Evolutionary conservation across 2,113 vertebrate genomes (phyloP).

Genomic region (Vidua macroura): DNA sequence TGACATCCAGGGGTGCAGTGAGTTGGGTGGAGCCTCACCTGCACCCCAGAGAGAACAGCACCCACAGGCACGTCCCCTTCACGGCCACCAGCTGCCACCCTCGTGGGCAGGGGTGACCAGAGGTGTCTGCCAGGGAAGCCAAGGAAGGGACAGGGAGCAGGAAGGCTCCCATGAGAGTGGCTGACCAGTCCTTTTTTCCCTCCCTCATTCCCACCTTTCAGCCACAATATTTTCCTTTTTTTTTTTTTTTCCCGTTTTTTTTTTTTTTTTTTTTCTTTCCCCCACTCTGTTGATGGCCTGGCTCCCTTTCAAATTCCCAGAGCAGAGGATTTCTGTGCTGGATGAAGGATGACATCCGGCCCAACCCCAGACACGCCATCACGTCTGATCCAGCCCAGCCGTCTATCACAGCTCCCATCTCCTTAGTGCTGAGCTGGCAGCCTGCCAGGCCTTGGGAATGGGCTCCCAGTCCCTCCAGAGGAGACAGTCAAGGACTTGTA

Average conservation of each 20-base stretch:
- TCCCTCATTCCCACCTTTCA: not conserved
- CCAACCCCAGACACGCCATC: slow-evolving; percentile 27
- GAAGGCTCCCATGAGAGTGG: accelerated
- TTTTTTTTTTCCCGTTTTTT: not conserved
- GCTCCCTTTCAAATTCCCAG: slow-evolving; percentile 26
- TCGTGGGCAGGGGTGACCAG: accelerated
- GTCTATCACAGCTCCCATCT: slow-evolving; percentile 22
- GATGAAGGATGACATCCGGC: slow-evolving; percentile 51
- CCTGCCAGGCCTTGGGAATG: slow-evolving; percentile 48
- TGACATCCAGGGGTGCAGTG: not conserved
- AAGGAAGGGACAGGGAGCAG: not conserved
- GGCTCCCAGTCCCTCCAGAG: slow-evolving; percentile 72
- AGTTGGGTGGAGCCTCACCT: not conserved
- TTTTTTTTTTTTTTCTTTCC: too few relatives aligned
- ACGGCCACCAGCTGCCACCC: not conserved
- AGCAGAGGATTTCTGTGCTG: slow-evolving; percentile 46
- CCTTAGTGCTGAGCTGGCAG: slow-evolving; percentile 15
- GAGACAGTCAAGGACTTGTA: slow-evolving; percentile 77
- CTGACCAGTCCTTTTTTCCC: not conserved
- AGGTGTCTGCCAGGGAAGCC: not conserved
- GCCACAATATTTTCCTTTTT: not conserved
- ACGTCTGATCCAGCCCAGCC: not conserved
- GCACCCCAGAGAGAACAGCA: not conserved
- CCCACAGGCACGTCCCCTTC: not conserved
- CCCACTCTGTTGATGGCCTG: not conserved